Conservation (phyloP, 2,888 invertebrate species). For the Microdon myrmicae region DNA sequence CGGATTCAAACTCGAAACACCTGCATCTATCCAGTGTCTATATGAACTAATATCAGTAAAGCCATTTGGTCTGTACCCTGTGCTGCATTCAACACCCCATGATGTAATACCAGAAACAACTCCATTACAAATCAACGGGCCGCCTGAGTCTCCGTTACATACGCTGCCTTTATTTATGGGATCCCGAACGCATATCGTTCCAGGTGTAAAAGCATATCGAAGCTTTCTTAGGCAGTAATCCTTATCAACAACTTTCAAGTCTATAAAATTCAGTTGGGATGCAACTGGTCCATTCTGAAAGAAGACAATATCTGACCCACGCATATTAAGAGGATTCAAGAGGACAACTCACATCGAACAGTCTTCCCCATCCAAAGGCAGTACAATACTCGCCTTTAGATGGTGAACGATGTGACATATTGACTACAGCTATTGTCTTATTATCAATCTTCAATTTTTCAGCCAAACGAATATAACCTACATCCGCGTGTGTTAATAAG, state of each 20-base stretch:
- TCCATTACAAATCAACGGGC: slow-evolving; percentile 23
- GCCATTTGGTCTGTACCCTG: not conserved
- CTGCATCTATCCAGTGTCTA: not conserved
- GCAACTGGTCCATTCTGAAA: slow-evolving; percentile 20
- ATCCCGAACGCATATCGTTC: slow-evolving; percentile 25
- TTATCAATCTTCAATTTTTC: slow-evolving; percentile 7
- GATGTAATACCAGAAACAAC: slow-evolving; percentile 17
- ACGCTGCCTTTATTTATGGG: not conserved
- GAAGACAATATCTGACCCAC: too few relatives aligned
- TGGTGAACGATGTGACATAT: not conserved
- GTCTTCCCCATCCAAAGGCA: slow-evolving; percentile 24
- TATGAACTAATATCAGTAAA: not conserved
- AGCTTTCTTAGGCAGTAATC: too few relatives aligned
- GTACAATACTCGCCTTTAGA: not conserved
- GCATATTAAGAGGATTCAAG: too few relatives aligned
- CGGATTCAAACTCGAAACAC: too few relatives aligned
- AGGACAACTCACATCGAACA: slow-evolving; percentile 20
- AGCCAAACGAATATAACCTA: slow-evolving; percentile 11
- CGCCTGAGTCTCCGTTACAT: slow-evolving; percentile 30
- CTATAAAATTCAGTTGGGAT: slow-evolving; percentile 1
- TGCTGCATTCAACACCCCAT: slow-evolving; percentile 19
- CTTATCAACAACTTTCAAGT: slow-evolving; percentile 2
- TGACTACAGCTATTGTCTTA: not conserved
- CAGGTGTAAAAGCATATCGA: too few relatives aligned
- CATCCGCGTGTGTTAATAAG: slow-evolving; percentile 1